phyloP scores from a whole-genome alignment of 1,140 invertebrate genomes.

The Melipona quadrifasciata region DNA sequence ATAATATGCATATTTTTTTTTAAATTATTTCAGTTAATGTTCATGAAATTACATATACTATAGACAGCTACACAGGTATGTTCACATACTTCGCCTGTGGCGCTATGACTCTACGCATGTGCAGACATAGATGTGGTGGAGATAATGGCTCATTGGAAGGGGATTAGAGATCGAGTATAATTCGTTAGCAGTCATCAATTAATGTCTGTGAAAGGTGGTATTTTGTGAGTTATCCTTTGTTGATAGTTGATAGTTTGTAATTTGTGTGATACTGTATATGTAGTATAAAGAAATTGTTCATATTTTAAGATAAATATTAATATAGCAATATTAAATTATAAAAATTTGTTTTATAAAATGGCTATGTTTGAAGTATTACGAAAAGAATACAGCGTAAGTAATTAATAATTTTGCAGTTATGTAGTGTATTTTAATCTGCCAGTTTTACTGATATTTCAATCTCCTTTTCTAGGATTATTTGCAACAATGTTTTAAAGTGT shows the following conservation, averaged over 20 bases:
- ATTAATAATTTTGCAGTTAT: not conserved
- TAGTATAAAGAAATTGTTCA: constrained; percentile 18
- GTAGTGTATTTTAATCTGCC: not conserved
- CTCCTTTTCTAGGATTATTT: constrained; percentile 70
- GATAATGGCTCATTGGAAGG: too few relatives aligned
- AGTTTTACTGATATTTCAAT: not conserved
- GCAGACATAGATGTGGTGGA: too few relatives aligned
- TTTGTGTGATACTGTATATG: not conserved
- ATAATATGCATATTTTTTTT: not conserved
- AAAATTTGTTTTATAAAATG: constrained; percentile 57
- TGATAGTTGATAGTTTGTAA: constrained; percentile 12
- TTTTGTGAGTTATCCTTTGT: not conserved
- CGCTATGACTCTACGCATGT: too few relatives aligned
- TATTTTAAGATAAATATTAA: not conserved
- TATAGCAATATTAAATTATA: not conserved
- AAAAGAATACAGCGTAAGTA: constrained; percentile 72
- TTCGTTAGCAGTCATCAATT: too few relatives aligned
- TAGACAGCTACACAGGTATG: too few relatives aligned
- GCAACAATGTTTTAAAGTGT: constrained; percentile 69
- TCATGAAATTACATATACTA: not conserved
- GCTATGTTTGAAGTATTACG: constrained; percentile 71
- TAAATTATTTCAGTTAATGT: not conserved
- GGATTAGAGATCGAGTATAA: too few relatives aligned
- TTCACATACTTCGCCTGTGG: too few relatives aligned
- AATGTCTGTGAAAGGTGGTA: too few relatives aligned